Base-by-base conservation (phyloP, 2,888 invertebrate genomes). In the Oscheius onirici region DNA sequence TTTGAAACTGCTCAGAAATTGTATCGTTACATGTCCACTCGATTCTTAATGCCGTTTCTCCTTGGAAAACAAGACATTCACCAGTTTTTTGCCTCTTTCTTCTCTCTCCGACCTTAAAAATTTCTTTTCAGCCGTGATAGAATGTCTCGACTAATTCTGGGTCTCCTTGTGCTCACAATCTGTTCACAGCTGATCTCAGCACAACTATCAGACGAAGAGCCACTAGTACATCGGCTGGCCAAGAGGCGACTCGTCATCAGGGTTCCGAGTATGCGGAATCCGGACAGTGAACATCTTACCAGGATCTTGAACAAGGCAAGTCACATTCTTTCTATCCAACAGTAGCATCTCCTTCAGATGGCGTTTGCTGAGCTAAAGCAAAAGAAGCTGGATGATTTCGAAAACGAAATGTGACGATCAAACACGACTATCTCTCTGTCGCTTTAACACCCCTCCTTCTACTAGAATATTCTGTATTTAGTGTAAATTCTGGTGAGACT, bases 351-450 rank as follows among this genome's bases (percentile, higher is more conserved):
- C 3, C 24, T 60, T 20, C 60, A 69, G 52, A 43, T 66, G 58
- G 60, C 58, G 22, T 69, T 69, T 49, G 58, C 40, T n/a, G 69
- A 69, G 26, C 69, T 60, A 43, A 69, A 69, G 58, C 69, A 69
- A 44, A 69, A 69, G 52, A 69, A 69, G 46, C 60, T 69, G 17
- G 28, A 44, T 15, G 54, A 51, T 26, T 68, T 54, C 26, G 34
- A 52, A 10, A 43, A 54, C 24, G 51, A 51, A 17, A 46, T 63
- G 17, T 49, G 49, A 46, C 26, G 26, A 26, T 15, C 15, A n/a
- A 8, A 3, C 8, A 34, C 34, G 34, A 34, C 8, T 34, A 34
- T 8, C 3, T 0, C 34, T 34, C 3, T 34, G 5, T 8, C 34
- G 8, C 34, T 34, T 34, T 34, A 34, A 63, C 46, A 63, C 46